Base-by-base conservation (phyloP, 2,797 vertebrate species). In the Danio choprae region DNA sequence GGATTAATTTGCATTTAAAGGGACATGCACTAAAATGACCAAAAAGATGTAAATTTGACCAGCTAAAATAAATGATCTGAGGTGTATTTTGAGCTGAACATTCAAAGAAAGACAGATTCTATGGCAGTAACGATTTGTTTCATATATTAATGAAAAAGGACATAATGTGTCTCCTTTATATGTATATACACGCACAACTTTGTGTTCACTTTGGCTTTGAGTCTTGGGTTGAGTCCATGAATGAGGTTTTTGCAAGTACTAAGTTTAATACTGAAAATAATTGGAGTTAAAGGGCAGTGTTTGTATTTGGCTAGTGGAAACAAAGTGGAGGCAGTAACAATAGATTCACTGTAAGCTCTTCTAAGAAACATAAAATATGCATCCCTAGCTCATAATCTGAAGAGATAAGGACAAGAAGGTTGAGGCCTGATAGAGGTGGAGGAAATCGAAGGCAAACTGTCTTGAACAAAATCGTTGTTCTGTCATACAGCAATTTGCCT, bases 401-500 rank as follows among this genome's bases (percentile, higher is more conserved):
- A 86, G 81, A 83, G 44, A 67, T 7, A 43, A 87, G 36, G 44
- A 16, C 8, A 44, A 50, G 44, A 81, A 75, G 56, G 46, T 5
- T 78, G 84, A 85, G 82, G 86, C 78, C 81, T 87, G 81, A 87
- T 38, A 73, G 29, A 38, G 79, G 55, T 85, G 4, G 2, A 81
- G 68, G 88, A 91, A 87, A 85, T 82, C 44, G 62, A 51, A 77
- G 53, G 60, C 62, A 76, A 83, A 79, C 81, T 81, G 81, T 68
- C 64, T 48, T 20, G 58, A 81, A 87, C 89, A 86, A 86, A 46
- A 38, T 70, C 86, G 79, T 87, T 85, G 81, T 87, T 92, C 85
- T 91, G 89, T 87, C 60, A 86, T 82, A 82, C 87, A 80, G 73
- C 74, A 71, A 89, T 85, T 53, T 65, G 85, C 87, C 87, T 86